These are phyloP conservation scores for Galbula dea DNA, from an alignment of 2,113 vertebrate genomes.

Conservation along the genomic window DNA sequence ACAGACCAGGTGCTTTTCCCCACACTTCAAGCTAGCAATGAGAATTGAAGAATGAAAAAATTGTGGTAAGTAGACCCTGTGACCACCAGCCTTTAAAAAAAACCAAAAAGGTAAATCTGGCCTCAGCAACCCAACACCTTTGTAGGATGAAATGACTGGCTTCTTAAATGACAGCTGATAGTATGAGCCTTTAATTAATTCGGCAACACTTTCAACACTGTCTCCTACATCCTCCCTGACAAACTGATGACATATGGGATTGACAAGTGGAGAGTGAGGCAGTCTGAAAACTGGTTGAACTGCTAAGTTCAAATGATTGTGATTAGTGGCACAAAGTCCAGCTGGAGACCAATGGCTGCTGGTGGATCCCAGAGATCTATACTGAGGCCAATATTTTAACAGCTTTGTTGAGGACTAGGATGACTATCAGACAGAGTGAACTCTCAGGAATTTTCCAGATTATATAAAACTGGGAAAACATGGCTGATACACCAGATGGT, in stretches of 20 bases:
- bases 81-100: too few species aligned
- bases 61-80: rapidly evolving
- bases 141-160: background rate
- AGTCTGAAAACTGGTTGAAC: background rate
- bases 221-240: background rate
- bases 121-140: background rate
- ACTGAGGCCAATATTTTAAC: background rate
- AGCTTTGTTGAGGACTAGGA: background rate
- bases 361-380: background rate
- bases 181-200: background rate
- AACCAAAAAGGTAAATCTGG: background rate
- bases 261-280: background rate
- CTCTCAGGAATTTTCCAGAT: background rate
- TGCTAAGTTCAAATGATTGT: background rate
- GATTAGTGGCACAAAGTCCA: background rate
- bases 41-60: background rate
- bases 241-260: background rate
- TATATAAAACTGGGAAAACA: background rate
- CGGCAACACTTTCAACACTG: background rate
- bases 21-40: background rate
- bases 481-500: background rate
- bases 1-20: background rate
- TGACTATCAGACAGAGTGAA: too few species aligned
- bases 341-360: background rate
- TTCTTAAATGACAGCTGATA: background rate